Evolutionary conservation across 2,888 invertebrate species (phyloP), one percentile per base, ranked within the genome.

Genomic region (Ichneumoninae sp.): DNA sequence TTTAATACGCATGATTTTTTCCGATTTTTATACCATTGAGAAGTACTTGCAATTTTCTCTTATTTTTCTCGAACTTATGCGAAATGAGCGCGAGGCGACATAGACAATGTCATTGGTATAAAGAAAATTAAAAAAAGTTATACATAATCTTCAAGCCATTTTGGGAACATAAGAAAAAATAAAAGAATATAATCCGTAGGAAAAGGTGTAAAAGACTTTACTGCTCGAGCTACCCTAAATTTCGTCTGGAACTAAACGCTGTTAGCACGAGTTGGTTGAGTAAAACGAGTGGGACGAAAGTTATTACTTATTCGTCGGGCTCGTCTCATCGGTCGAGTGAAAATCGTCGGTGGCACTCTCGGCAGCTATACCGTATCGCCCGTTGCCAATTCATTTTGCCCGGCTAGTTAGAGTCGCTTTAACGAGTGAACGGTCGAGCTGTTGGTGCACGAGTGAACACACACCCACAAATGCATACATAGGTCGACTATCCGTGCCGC

Each of bases 401-500:
- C 26, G 65, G 54, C 40, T 57, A 65, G 70, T 33, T 19, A 33
- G 47, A 36, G 40, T 26, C 75, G 65, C 52, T 33, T 71, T 66
- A 65, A 26, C 52, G 66, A 69, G 68, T 1, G 44, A 74, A 62
- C 50, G 75, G 10, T 52, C 65, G 62, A 26, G 36, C 84, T 86
- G 54, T 84, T 86, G 60, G 33, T 75, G 74, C 77, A 79, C 81
- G 81, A 36, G 76, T 78, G 66, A 66, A 65, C 62, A 22, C 10
- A 62, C 65, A 19, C 75, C 69, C 40, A 44, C 65, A 19, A 33
- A 66, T 22, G 40, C 69, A 69, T 22, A 30, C 72, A 60, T 47
- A 72, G 57, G 57, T 44, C 36, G 30, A 44, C 40, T 50, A 26
- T 81, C 76, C 81, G 86, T 83, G 77, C 86, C 87, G 83, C 78